Conservation (phyloP, 2,113 vertebrate species). For the Monopterus albus region DNA sequence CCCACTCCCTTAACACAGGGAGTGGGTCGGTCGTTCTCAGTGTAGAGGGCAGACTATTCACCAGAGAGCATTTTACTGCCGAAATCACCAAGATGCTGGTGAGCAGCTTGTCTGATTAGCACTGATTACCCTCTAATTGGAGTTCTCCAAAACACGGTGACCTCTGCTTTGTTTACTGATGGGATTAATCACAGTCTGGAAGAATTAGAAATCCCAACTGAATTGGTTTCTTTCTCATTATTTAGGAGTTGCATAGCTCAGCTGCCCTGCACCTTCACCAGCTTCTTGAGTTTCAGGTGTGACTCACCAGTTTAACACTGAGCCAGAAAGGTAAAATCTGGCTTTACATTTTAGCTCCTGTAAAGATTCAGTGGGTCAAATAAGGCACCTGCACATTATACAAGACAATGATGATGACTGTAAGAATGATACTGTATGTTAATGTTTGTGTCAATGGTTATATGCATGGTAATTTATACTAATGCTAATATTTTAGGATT, state of each 20-base stretch:
- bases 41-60: conserved; percentile 69
- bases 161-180: conserved; percentile 86
- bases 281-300: conserved; percentile 5
- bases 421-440: background rate
- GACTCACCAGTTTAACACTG: background rate
- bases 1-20: conserved; percentile 70
- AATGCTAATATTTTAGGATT: no score
- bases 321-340: background rate
- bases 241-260: conserved; percentile 61
- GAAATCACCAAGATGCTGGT: conserved; percentile 74
- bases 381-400: background rate
- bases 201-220: conserved; percentile 83
- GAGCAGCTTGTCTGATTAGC: conserved; percentile 83
- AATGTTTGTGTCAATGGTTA: background rate
- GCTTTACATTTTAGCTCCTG: background rate
- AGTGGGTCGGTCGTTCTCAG: conserved; percentile 54
- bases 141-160: conserved; percentile 85
- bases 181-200: conserved; percentile 78
- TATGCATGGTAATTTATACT: background rate
- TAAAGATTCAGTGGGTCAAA: background rate
- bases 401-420: background rate
- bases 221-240: conserved; percentile 82
- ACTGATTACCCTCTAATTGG: conserved; percentile 84
- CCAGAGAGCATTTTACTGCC: conserved; percentile 68
- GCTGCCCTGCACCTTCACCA: conserved; percentile 1